Evolutionary conservation across 1,140 invertebrate genomes (phyloP), one percentile per base, ranked within the genome.

Genomic region (Aphidius ervi): DNA sequence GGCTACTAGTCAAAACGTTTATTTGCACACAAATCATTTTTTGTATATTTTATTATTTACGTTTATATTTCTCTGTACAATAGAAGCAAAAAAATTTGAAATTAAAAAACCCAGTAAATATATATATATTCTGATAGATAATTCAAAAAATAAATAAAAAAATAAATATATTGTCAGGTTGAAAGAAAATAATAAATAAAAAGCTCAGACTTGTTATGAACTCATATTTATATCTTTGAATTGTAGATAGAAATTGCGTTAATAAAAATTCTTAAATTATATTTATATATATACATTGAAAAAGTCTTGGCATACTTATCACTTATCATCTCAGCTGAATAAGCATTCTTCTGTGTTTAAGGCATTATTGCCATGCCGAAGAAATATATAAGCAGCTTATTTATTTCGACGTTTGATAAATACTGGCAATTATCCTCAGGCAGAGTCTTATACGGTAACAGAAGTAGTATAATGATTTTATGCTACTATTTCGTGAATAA

Each of bases 321-420:
- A 57, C 61, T 59, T 16, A 46, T 31, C 2, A 31, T 31, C 23
- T 40, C 23, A 61, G 67, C 67, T 72, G 68, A 74, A 68, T 74
- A 73, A 74, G 70, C 67, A 63, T 42, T 54, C 57, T 46, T 53
- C 55, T 59, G 57, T 47, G 61, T 63, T 31, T 31, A 31, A 31
- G 62, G 54, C 54, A 54, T 65, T 64, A 62, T 31, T 52, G 23
- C 23, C 46, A 46, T 67, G 64, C 70, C 67, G 67, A 72, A 74
- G 67, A 72, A 71, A 67, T 67, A 31, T 31, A 62, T 74, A 74
- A 73, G 74, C 68, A 67, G 74, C 70, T 75, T 75, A 75, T 72
- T 75, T 70, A 74, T 75, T 74, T 75, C 63, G 67, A 60, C 67
- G 65, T 74, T 73, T 75, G 74, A 75, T 74, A 75, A 75, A 75